Conservation (phyloP, 1,140 invertebrate genomes). For the Trialeurodes vaporariorum region DNA sequence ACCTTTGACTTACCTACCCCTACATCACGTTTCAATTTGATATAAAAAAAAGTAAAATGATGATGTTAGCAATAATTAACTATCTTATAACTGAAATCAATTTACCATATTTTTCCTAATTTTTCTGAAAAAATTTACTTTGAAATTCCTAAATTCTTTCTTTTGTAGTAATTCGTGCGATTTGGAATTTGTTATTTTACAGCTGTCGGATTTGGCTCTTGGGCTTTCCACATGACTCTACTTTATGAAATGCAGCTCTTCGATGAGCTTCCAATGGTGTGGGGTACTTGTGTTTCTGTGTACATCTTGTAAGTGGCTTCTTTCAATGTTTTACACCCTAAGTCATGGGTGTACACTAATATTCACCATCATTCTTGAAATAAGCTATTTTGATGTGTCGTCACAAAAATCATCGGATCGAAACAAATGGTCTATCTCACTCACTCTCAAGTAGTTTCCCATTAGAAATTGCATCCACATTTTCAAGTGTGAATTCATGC, state of each 20-base stretch:
- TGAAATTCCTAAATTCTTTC: neutral
- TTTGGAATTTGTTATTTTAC: constrained; percentile 15
- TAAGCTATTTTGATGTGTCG: too few species aligned
- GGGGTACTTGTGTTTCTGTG: constrained; percentile 25
- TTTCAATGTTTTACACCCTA: constrained; percentile 2
- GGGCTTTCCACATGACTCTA: constrained; percentile 29
- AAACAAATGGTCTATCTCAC: too few species aligned
- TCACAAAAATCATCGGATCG: too few species aligned
- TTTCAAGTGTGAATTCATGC: too few species aligned
- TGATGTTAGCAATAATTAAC: neutral
- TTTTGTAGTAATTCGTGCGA: neutral
- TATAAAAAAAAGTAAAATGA: too few species aligned
- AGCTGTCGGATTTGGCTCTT: constrained; percentile 28
- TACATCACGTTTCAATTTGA: too few species aligned
- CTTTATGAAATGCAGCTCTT: constrained; percentile 30
- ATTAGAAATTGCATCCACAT: too few species aligned
- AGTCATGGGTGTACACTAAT: neutral
- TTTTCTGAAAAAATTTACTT: too few species aligned
- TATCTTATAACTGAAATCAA: too few species aligned
- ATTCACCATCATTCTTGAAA: constrained; percentile 12
- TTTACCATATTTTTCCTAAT: too few species aligned
- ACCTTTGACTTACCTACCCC: too few species aligned
- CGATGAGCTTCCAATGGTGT: constrained; percentile 30
- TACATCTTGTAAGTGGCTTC: constrained; percentile 25
- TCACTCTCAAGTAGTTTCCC: too few species aligned